These are phyloP conservation scores for Oreohelix idahoensis DNA, from an alignment of 1,140 invertebrate genomes.

Conservation along the genomic window DNA sequence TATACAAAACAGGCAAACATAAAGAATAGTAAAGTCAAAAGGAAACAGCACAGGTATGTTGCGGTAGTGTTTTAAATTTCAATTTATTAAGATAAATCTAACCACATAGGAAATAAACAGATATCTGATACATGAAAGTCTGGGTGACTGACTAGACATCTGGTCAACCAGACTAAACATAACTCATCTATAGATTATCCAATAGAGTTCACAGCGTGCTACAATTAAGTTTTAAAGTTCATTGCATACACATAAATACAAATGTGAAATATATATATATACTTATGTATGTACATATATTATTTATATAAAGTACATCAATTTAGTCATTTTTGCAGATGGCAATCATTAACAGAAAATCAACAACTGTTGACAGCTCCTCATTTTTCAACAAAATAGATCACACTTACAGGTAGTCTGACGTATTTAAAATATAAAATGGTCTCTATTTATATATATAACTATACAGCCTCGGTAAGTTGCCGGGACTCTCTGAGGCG, in stretches of 20 bases:
- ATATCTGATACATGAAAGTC: background rate
- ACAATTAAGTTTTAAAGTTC: background rate
- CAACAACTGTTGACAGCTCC: background rate
- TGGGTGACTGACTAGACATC: background rate
- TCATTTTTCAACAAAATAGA: background rate
- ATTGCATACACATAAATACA: background rate
- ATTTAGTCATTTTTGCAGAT: background rate
- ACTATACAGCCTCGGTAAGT: too few species aligned
- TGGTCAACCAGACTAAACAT: too few species aligned
- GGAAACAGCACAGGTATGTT: too few species aligned
- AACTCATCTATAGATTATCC: too few species aligned
- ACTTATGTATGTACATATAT: background rate
- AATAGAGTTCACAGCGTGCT: too few species aligned
- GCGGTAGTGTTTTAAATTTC: too few species aligned
- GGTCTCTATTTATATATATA: too few species aligned
- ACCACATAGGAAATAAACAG: background rate
- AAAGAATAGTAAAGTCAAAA: too few species aligned
- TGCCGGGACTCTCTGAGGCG: too few species aligned
- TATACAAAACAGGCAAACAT: too few species aligned
- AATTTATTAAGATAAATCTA: background rate
- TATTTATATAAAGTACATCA: background rate
- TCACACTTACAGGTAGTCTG: background rate
- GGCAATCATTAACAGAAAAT: background rate
- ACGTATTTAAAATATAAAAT: too few species aligned
- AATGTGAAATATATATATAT: background rate